Conservation (phyloP, 2,888 invertebrate genomes). For the Mactromeris polynyma region DNA sequence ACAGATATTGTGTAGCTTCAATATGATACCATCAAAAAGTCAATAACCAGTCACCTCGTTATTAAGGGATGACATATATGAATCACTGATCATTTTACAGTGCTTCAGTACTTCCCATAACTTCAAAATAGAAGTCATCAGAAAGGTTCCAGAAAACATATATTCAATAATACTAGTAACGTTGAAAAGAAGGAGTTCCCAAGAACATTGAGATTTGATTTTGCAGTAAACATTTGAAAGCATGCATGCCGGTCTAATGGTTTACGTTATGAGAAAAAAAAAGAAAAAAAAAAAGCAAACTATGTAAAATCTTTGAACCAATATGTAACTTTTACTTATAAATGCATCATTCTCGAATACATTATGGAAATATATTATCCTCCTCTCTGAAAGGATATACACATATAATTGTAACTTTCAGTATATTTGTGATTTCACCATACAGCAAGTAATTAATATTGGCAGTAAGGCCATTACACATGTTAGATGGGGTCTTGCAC, state of each 20-base stretch:
- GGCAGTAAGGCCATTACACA: too few relatives aligned
- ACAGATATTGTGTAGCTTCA: too few relatives aligned
- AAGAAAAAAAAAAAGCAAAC: neutral
- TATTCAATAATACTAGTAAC: neutral
- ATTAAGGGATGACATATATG: too few relatives aligned
- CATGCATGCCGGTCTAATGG: neutral
- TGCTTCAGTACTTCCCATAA: neutral
- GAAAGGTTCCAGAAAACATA: neutral
- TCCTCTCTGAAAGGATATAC: conserved; percentile 46
- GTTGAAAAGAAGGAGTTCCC: neutral
- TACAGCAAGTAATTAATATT: too few relatives aligned
- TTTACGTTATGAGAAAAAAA: neutral
- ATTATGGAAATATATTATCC: conserved; percentile 61
- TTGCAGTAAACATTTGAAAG: neutral
- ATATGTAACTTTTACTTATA: conserved; percentile 43
- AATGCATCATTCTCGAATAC: conserved; percentile 55
- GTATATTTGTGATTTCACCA: too few relatives aligned
- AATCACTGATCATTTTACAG: too few relatives aligned
- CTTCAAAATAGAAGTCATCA: neutral
- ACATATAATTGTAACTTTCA: too few relatives aligned
- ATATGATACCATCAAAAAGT: too few relatives aligned
- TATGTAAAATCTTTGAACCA: conserved; percentile 37
- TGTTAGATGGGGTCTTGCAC: too few relatives aligned
- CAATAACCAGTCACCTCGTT: too few relatives aligned
- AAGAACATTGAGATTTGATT: neutral